Base-by-base conservation (phyloP, 1,140 invertebrate genomes). In the Pygmarrhopalites habei region DNA sequence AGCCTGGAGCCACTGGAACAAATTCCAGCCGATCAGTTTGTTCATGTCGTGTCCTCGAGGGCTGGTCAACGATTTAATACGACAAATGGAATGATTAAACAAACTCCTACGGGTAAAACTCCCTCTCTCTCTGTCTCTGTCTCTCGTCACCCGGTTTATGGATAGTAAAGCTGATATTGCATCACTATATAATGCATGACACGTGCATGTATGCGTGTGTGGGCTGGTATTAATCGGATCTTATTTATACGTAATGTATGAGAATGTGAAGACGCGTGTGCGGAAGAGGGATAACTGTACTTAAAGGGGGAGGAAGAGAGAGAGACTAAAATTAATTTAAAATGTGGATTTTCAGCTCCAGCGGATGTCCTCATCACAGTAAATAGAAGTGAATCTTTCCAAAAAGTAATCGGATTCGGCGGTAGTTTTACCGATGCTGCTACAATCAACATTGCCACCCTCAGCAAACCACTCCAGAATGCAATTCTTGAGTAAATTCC, bases 361-460 rank as follows among this genome's bases (percentile, higher is more conserved):
- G 3, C 51, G 12, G 51, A 55, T 32, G 51, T 55, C 14, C 5
- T 55, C 14, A 19, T 60, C 21, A 55, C 1, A 2, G 10, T 56
- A 21, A 61, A 61, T 46, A 19, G 49, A 21, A 43, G 41, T 12
- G 2, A 12, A 0, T 3, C 1, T 25, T 68, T 66, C 60, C 78
- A 82, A 72, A 75, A 63, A 12, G 76, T 83, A 17, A 56, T 78
- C 55, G 81, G 81, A 17, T 82, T 82, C 74, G 81, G 81, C 30
- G 81, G 80, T 25, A 80, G 82, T 7, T 81, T 83, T 63, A 83
- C 81, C 12, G 82, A 83, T 74, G 74, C 82, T 23, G 75, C 81
- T 39, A 77, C 76, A 17, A 76, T 80, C 32, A 82, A 82, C 60
- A 77, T 82, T 30, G 71, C 73, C 1, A 74, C 69, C 43, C 66